phyloP scores from a whole-genome alignment of 2,888 invertebrate genomes.

The Morpho achilles region DNA sequence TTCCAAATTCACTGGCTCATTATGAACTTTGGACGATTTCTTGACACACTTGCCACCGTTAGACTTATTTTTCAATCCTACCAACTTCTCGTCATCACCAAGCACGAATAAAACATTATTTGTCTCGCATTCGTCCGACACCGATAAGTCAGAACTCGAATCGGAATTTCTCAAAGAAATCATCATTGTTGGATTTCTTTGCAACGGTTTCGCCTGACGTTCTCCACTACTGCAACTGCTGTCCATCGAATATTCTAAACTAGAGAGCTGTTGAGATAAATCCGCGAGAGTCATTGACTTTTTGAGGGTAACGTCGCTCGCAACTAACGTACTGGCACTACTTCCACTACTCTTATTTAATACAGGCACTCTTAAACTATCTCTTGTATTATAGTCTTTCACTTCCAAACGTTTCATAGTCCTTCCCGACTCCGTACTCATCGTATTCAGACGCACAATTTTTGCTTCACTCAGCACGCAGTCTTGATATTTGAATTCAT shows the following conservation, averaged over 20 bases:
- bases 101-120: slow-evolving; percentile 83
- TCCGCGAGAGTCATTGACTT: slow-evolving; percentile 57
- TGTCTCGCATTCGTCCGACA: slow-evolving; percentile 48
- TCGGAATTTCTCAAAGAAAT: slow-evolving; percentile 51
- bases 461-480: slow-evolving; percentile 55
- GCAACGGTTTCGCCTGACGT: slow-evolving; percentile 41
- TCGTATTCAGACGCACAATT: slow-evolving; percentile 41
- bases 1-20: slow-evolving; percentile 42
- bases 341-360: slow-evolving; percentile 43
- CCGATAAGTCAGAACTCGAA: slow-evolving; percentile 57
- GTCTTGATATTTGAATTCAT: slow-evolving; percentile 53
- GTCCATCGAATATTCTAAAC: slow-evolving; percentile 39
- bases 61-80: slow-evolving; percentile 81
- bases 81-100: slow-evolving; percentile 84
- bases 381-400: slow-evolving; percentile 25
- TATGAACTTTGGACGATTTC: slow-evolving; percentile 54
- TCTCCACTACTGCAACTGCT: slow-evolving; percentile 36
- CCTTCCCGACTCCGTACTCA: slow-evolving; percentile 32
- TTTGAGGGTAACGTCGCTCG: slow-evolving; percentile 54
- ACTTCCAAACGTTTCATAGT: slow-evolving; percentile 31
- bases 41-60: slow-evolving; percentile 62
- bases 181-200: slow-evolving; percentile 54
- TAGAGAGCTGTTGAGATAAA: slow-evolving; percentile 64
- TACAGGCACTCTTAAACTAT: slow-evolving; percentile 41
- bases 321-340: slow-evolving; percentile 52